phyloP scores from a whole-genome alignment of 1,140 invertebrate genomes.

The Nasonia longicornis region DNA sequence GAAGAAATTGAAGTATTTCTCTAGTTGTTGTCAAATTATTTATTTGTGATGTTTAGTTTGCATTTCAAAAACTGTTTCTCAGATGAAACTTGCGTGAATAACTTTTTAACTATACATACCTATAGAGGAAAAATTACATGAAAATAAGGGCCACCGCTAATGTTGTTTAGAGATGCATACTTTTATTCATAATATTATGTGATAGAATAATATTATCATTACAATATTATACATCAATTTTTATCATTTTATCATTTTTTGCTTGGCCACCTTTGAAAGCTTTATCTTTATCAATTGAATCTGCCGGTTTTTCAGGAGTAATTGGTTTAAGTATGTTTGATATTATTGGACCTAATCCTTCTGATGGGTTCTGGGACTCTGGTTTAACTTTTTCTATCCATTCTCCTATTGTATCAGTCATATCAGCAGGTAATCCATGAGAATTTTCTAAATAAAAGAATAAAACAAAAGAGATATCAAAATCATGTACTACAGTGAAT shows the following conservation, averaged over 20 bases:
- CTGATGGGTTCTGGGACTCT: not conserved
- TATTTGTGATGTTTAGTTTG: no score
- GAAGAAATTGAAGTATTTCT: no score
- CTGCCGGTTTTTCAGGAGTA: not conserved
- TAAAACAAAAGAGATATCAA: not conserved
- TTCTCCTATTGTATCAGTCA: not conserved
- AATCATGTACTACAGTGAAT: not conserved
- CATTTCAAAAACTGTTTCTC: no score
- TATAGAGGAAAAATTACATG: no score
- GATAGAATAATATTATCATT: not conserved
- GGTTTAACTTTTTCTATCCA: not conserved
- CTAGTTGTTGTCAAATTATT: no score
- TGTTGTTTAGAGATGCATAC: no score
- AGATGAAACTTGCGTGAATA: no score
- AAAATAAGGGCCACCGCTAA: no score
- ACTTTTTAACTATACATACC: no score
- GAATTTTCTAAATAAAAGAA: no score
- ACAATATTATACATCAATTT: conserved; percentile 10
- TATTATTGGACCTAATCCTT: not conserved
- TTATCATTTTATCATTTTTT: conserved; percentile 16
- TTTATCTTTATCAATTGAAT: not conserved
- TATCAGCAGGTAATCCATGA: no score
- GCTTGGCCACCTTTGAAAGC: not conserved
- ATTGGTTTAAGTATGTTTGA: not conserved
- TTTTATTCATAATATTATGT: no score